Percentiles rank a stretch among this genome's conserved stretches.
Conservation (phyloP, 2,888 invertebrate genomes). For the Epistrophella euchroma region DNA sequence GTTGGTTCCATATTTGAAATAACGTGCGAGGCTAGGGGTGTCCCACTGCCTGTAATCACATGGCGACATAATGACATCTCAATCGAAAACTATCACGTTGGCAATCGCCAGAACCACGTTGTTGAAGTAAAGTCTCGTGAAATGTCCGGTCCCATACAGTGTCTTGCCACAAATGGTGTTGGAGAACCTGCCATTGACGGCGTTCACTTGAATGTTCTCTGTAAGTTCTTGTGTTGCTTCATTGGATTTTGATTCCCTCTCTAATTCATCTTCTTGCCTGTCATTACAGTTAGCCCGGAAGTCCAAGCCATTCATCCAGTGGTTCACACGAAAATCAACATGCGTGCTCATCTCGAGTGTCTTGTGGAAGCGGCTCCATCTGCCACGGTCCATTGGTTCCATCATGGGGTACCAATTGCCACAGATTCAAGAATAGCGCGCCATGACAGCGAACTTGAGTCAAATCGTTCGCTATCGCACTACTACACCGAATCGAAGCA, state of each 20-base stretch:
- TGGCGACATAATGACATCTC: constrained; percentile 85
- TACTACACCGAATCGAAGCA: constrained; percentile 86
- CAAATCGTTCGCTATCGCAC: constrained; percentile 84
- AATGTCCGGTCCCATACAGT: constrained; percentile 90
- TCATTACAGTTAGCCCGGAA: constrained; percentile 89
- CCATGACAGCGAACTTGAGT: constrained; percentile 83
- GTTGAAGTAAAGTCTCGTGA: constrained; percentile 85
- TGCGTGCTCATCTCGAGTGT: constrained; percentile 89
- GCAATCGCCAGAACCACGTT: constrained; percentile 80
- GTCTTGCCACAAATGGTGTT: constrained; percentile 89
- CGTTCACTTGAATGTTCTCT: constrained; percentile 89
- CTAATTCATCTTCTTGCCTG: constrained; percentile 29
- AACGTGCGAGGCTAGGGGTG: constrained; percentile 89
- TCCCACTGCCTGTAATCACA: constrained; percentile 89
- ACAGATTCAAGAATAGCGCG: constrained; percentile 82
- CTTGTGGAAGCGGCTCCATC: constrained; percentile 88
- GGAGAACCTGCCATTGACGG: constrained; percentile 89
- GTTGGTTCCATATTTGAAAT: constrained; percentile 91
- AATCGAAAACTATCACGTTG: constrained; percentile 78
- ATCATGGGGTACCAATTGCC: constrained; percentile 86
- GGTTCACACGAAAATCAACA: constrained; percentile 90
- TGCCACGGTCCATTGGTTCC: constrained; percentile 88
- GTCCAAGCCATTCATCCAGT: constrained; percentile 87
- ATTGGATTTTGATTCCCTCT: constrained; percentile 1
- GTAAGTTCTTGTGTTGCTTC: constrained; percentile 84